These are phyloP conservation scores for Periophthalmus modestus DNA, from an alignment of 2,113 vertebrate species.

Conservation along the genomic window DNA sequence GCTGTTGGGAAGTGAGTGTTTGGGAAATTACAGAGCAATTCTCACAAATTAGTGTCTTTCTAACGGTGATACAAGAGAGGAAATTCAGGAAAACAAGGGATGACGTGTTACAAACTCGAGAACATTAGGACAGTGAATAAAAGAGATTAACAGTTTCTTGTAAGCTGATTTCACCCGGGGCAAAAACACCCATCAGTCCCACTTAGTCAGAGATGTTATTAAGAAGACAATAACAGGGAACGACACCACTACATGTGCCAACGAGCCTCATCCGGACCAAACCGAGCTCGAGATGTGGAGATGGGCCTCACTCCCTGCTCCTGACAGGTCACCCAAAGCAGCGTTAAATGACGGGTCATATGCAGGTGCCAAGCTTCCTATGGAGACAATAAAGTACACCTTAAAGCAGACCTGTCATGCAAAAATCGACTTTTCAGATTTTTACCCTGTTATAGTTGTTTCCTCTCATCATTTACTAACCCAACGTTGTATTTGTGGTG, in stretches of 20 bases:
- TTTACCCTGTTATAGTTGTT: no score
- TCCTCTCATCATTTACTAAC: no score
- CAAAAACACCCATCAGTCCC: background rate
- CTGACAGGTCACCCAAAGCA: background rate
- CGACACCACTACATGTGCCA: no score
- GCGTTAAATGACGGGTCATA: no score
- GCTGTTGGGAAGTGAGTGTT: conserved; percentile 61
- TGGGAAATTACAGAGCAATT: conserved; percentile 68
- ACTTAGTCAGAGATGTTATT: conserved; percentile 11
- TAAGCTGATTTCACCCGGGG: conserved; percentile 9
- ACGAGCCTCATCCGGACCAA: no score
- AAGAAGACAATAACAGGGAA: background rate
- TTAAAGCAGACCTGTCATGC: no score
- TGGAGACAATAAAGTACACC: background rate
- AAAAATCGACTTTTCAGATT: no score
- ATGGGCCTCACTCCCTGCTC: background rate
- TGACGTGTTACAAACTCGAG: conserved; percentile 29
- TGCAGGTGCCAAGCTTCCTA: background rate
- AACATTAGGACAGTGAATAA: conserved; percentile 25
- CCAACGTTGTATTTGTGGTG: no score
- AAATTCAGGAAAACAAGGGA: conserved; percentile 41
- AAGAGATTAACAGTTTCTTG: conserved; percentile 26
- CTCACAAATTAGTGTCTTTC: conserved; percentile 63
- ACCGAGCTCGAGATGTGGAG: background rate
- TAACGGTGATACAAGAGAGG: conserved; percentile 44